Evolutionary conservation across 2,113 vertebrate genomes (phyloP).

Genomic region (Eolophus roseicapilla): DNA sequence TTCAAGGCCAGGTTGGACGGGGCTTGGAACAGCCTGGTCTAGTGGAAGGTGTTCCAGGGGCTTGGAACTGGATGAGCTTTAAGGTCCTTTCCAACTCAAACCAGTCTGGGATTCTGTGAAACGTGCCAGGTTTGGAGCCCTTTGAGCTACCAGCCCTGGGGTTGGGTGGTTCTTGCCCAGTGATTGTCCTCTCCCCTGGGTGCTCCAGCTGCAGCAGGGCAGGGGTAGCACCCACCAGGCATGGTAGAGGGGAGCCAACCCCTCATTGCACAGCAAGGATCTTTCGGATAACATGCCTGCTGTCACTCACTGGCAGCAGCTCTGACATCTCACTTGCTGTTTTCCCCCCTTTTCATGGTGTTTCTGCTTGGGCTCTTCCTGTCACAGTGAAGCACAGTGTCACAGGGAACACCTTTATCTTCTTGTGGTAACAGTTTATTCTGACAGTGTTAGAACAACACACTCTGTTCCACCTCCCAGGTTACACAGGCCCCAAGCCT

Average conservation of each 20-base stretch:
- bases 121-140: not conserved
- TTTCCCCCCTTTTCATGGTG: not conserved
- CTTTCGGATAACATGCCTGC: not conserved
- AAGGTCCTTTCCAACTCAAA: not conserved
- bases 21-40: not conserved
- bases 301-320: not conserved
- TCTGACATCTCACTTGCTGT: not conserved
- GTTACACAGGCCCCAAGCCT: slow-evolving; percentile 30
- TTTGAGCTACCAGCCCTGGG: not conserved
- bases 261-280: not conserved
- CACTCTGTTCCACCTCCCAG: not conserved
- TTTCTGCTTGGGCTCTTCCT: not conserved
- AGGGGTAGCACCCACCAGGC: not conserved
- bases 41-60: not conserved
- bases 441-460: rapidly evolving
- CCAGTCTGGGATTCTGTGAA: not conserved
- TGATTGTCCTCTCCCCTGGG: no score
- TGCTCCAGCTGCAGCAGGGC: not conserved
- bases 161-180: not conserved
- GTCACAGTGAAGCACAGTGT: not conserved
- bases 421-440: rapidly evolving
- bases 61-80: not conserved
- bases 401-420: not conserved
- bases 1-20: not conserved
- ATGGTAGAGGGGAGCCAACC: not conserved